Base-by-base conservation (phyloP, 2,113 vertebrate genomes). In the Pachycephala philippinensis region DNA sequence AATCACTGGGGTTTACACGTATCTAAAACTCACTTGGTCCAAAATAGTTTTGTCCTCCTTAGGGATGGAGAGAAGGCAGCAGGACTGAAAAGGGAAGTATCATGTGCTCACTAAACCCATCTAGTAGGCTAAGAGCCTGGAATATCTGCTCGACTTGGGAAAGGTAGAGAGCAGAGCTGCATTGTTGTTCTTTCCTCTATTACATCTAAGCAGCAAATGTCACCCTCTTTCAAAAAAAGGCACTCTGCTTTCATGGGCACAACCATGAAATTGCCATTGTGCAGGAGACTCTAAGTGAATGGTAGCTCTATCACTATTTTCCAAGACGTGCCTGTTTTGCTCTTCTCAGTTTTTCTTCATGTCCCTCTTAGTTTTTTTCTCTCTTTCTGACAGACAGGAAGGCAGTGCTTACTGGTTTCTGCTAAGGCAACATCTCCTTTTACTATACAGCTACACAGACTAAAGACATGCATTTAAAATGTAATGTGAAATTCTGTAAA, bases 401-500 rank as follows among this genome's bases (percentile, higher is more conserved):
- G 22, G 31, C 39, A 77, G 40, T 21, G 50, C 24, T 61, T 90
- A 60, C 44, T 69, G 59, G 6, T 49, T 96, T 96, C 68, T 7
- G 4, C 37, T 76, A 89, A 65, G 33, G 49, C 31, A 94, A 66
- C 1, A 11, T 95, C 71, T 87, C n/a, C n/a, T 90, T 90, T 94
- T 74, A 72, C 74, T 90, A 35, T 66, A 66, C 50, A 93, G 33
- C 70, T 65, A 90, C 45, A 63, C 22, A 65, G 64, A 63, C 42
- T 94, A 59, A 77, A 88, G 63, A 63, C 28, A 47, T 45, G 7
- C 21, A 42, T 90, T 85, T 90, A 61, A 88, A 93, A 91, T 39
- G 13, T 70, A 81, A 96, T 47, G 35, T 40, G 75, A 90, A 93
- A 92, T 88, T 95, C 85, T 86, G 79, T 83, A 93, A 93, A 96